These are phyloP conservation scores for Opisthograptis luteolata DNA, from an alignment of 2,888 invertebrate genomes.

Conservation along the genomic window DNA sequence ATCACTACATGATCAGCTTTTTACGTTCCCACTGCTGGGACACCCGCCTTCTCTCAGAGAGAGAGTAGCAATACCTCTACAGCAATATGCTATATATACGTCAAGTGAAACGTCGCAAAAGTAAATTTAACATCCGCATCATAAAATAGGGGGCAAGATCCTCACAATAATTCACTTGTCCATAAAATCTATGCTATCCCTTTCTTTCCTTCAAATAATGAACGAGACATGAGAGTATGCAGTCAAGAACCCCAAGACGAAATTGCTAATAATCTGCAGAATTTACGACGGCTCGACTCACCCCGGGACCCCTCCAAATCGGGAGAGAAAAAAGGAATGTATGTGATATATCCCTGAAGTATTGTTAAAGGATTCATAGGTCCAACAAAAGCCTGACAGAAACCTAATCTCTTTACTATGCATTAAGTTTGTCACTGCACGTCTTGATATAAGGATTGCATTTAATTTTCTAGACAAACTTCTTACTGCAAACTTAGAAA, in stretches of 20 bases:
- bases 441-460: not conserved
- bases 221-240: constrained; percentile 20
- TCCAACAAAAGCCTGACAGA: constrained; percentile 7
- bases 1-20: too few species aligned
- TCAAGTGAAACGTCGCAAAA: too few species aligned
- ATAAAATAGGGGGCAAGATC: too few species aligned
- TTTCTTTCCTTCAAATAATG: constrained; percentile 5
- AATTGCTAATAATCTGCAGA: constrained; percentile 40
- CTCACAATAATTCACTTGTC: too few species aligned
- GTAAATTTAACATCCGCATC: too few species aligned
- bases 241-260: constrained; percentile 25
- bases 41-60: too few species aligned
- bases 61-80: too few species aligned
- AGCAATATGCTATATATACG: too few species aligned
- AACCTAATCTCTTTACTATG: not conserved
- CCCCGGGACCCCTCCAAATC: too few species aligned
- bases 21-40: too few species aligned
- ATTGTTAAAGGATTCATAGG: constrained; percentile 11
- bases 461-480: not conserved
- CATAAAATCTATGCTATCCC: too few species aligned
- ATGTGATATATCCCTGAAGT: constrained; percentile 11
- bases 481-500: too few species aligned
- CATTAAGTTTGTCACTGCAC: not conserved
- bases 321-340: constrained; percentile 18
- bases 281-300: constrained; percentile 36